Evolutionary conservation across 1,140 invertebrate species (phyloP).

Genomic region (Mactra quadrangularis): DNA sequence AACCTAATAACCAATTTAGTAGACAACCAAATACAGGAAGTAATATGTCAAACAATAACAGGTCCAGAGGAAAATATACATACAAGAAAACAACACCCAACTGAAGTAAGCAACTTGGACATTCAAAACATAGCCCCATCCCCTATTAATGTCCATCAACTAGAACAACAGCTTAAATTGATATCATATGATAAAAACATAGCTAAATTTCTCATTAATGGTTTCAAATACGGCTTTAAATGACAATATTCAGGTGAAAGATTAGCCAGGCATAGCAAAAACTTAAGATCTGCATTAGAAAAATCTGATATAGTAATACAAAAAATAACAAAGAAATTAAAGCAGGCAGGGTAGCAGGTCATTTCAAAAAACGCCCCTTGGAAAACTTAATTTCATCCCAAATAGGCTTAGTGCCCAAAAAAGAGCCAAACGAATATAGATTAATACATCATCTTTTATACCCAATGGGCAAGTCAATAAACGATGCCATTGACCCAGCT

Average conservation of each 20-base stretch:
- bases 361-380: not conserved
- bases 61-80: no score
- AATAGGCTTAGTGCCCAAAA: constrained; percentile 47
- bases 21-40: no score
- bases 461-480: constrained; percentile 29
- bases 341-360: not conserved
- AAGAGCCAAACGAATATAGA: constrained; percentile 2
- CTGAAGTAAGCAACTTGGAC: no score
- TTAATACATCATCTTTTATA: constrained; percentile 48
- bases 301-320: not conserved
- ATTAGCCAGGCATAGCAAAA: not conserved
- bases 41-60: no score
- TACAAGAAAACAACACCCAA: no score
- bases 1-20: no score
- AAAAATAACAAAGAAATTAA: not conserved
- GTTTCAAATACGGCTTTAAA: not conserved
- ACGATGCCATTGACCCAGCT: constrained; percentile 23
- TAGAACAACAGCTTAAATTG: no score
- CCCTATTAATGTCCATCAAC: no score
- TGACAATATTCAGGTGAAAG: not conserved
- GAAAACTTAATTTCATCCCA: not conserved
- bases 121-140: no score
- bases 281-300: not conserved
- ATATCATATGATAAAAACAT: no score
- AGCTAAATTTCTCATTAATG: not conserved